Conservation (phyloP, 2,888 invertebrate species). For the Schizotus pectinicornis region DNA sequence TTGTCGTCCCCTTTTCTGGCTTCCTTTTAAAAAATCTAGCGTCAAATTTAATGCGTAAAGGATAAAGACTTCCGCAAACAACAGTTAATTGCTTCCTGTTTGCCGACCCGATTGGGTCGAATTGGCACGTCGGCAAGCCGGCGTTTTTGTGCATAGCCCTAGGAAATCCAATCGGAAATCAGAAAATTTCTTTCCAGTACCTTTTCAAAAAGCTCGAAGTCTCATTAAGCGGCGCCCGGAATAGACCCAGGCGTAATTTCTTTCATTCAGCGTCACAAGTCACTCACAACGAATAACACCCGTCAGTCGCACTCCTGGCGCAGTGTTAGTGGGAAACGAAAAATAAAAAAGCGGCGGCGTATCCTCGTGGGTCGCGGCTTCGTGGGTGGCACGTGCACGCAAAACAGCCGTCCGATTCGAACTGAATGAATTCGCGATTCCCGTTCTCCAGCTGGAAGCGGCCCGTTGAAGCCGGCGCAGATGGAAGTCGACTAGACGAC, state of each 20-base stretch:
- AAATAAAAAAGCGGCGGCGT: constrained; percentile 12
- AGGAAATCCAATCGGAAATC: no score
- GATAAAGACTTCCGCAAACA: no score
- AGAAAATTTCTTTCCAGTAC: constrained; percentile 2
- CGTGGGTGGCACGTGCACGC: constrained; percentile 31
- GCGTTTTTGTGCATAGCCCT: no score
- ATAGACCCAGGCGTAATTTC: neutral
- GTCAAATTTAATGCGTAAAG: no score
- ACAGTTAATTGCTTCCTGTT: no score
- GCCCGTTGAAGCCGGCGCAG: constrained; percentile 31
- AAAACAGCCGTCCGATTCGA: constrained; percentile 34
- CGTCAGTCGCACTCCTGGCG: constrained; percentile 20
- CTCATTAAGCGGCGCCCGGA: neutral
- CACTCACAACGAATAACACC: constrained; percentile 24
- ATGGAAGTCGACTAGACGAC: constrained; percentile 21
- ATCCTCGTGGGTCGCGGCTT: constrained; percentile 24
- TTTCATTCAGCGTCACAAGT: constrained; percentile 9
- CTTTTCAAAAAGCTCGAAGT: neutral
- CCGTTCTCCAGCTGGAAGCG: constrained; percentile 36
- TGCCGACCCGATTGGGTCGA: no score
- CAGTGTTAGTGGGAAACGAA: constrained; percentile 12
- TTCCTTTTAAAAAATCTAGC: no score
- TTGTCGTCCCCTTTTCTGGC: no score
- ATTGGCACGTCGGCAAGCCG: no score
- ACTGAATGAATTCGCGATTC: constrained; percentile 37